phyloP scores from a whole-genome alignment of 2,888 invertebrate species.

The Caenorhabditis sp. region DNA sequence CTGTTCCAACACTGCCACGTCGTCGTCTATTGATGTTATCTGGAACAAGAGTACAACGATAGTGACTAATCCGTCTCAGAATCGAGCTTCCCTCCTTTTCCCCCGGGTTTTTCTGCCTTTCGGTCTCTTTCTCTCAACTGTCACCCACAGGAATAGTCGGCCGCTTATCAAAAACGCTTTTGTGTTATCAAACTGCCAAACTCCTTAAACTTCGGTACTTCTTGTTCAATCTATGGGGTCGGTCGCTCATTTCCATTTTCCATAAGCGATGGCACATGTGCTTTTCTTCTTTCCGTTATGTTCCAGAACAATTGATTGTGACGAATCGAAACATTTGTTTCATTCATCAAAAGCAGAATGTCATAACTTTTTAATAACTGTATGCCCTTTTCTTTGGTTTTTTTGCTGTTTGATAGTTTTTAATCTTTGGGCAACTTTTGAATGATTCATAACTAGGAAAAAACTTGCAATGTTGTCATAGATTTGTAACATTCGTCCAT shows the following conservation, averaged over 20 bases:
- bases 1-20: slow-evolving; percentile 7
- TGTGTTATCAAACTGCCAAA: slow-evolving; percentile 32
- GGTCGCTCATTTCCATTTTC: neutral
- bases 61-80: slow-evolving; percentile 28
- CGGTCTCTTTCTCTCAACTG: slow-evolving; percentile 4
- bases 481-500: no score
- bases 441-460: no score
- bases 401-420: no score
- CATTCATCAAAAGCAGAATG: no score
- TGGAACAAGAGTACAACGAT: neutral
- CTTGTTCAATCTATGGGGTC: slow-evolving; percentile 23
- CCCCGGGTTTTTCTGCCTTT: neutral
- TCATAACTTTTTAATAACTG: no score
- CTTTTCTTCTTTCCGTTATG: no score
- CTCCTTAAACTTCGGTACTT: slow-evolving; percentile 28
- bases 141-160: slow-evolving; percentile 20
- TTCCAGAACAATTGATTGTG: neutral
- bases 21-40: slow-evolving; percentile 11
- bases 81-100: slow-evolving; percentile 19
- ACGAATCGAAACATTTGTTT: no score
- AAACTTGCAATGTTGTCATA: no score
- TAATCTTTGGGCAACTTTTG: no score
- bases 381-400: no score
- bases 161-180: slow-evolving; percentile 27
- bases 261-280: neutral